phyloP scores from a whole-genome alignment of 2,797 vertebrate genomes.

The Oreortyx pictus region DNA sequence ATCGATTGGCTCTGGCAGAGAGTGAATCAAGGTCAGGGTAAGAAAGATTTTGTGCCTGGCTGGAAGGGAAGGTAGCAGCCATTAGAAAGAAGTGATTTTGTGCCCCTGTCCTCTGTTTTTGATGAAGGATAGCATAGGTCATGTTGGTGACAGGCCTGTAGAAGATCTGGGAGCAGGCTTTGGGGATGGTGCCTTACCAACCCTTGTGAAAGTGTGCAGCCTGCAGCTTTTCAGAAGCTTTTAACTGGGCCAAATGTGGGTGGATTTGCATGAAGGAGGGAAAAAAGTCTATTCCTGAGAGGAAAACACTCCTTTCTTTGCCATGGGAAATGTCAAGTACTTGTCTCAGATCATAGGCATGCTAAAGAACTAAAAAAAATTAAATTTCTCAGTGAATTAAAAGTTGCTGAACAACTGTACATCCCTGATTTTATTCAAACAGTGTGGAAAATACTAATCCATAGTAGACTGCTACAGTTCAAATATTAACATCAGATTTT shows the following conservation, averaged over 20 bases:
- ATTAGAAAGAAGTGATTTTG: not conserved
- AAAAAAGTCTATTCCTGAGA: constrained; percentile 31
- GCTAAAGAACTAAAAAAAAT: not conserved
- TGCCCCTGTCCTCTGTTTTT: not conserved
- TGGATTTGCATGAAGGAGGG: constrained; percentile 56
- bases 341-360: constrained; percentile 15
- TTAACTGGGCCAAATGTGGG: constrained; percentile 63
- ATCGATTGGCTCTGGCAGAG: not conserved
- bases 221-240: constrained; percentile 15
- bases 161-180: not conserved
- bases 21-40: fast-evolving
- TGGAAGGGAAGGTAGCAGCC: not conserved
- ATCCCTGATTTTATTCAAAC: not conserved
- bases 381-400: not conserved
- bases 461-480: not conserved
- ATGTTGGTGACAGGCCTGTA: not conserved
- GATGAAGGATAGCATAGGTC: not conserved
- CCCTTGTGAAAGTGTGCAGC: not conserved
- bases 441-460: not conserved
- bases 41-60: not conserved
- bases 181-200: not conserved
- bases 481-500: not conserved
- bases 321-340: constrained; percentile 27
- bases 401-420: not conserved
- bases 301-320: constrained; percentile 27